Evolutionary conservation across 1,140 invertebrate genomes (phyloP), one percentile per base, ranked within the genome.

Genomic region (Frieseomelitta varia): DNA sequence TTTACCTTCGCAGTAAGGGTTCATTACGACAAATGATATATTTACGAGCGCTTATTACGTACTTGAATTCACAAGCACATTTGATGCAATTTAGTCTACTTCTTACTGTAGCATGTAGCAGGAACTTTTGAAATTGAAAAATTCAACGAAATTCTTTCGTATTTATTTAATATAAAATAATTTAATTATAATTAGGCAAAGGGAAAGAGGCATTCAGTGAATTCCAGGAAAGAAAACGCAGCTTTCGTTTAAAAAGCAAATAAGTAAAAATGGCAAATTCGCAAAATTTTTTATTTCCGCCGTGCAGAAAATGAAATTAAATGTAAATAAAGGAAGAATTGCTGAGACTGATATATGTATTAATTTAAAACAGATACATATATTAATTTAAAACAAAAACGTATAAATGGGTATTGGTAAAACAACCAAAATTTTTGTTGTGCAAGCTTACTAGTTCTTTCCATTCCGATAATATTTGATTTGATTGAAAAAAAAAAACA

Each of bases 1-100:
- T 58, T 76, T 58, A 6, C 24, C 19, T 39, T 39, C 24, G 21
- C 14, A 47, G 61, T 61, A 76, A 24, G 11, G 14, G 30, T 14
- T 75, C 53, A 34, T 56, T 75, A n/a, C 30, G 53, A 24, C 34
- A 34, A 75, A 58, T 58, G 73, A n/a, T 39, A 76, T 21, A 76
- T 76, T 61, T 76, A 39, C 14, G 53, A 15, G n/a, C 51, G 72
- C 24, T 34, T 56, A 74, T 56, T 74, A 30, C 2, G 2, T 30
- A 30, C 72, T 56, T 61, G 15, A 55, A 34, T 76, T n/a, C n/a
- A 61, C 12, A 30, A 2, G 21, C 17, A 15, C 10, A 73, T 0
- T 61, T 39, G 55, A 2, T 39, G 1, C 21, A 39, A 39, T 58
- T n/a, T 58, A 75, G 39, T 8, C 39, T 61, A 19, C 12, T 21